Percentiles rank a stretch among this genome's conserved stretches.
phyloP scores from a whole-genome alignment of 92 coral and sea anemone species.

The Paramuricea clavata region DNA sequence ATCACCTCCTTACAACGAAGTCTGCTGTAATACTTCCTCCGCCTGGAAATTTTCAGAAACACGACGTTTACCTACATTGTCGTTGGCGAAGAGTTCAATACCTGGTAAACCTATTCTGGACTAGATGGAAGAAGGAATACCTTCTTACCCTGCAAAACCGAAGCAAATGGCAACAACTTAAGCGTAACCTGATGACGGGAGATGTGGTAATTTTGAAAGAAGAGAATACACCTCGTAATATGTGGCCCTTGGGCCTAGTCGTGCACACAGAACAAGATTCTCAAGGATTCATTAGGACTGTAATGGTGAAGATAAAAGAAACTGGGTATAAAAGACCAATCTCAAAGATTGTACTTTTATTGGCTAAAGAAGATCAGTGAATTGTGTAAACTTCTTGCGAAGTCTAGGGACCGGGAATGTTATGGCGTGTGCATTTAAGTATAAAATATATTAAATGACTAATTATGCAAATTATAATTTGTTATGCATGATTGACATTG shows the following conservation, averaged over 20 bases:
- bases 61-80: conserved; percentile 59
- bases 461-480: no score
- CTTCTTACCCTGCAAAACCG: conserved; percentile 51
- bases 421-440: conserved; percentile 6
- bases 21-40: conserved; percentile 64
- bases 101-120: conserved; percentile 50
- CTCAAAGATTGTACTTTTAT: conserved; percentile 40
- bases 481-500: not conserved
- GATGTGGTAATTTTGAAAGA: conserved; percentile 35
- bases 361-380: conserved; percentile 39
- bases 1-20: conserved; percentile 61
- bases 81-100: conserved; percentile 64
- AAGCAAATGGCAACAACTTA: conserved; percentile 33
- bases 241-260: conserved; percentile 33
- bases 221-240: conserved; percentile 33
- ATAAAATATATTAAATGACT: not conserved
- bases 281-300: conserved; percentile 37
- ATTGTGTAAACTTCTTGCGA: conserved; percentile 23
- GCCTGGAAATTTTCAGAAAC: conserved; percentile 63
- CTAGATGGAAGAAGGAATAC: conserved; percentile 57
- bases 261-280: conserved; percentile 34
- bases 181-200: conserved; percentile 12
- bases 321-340: conserved; percentile 28
- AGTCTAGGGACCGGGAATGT: conserved; percentile 46
- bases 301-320: conserved; percentile 25